Base-by-base conservation (phyloP, 2,797 vertebrate species). In the Anguilla anguilla region DNA sequence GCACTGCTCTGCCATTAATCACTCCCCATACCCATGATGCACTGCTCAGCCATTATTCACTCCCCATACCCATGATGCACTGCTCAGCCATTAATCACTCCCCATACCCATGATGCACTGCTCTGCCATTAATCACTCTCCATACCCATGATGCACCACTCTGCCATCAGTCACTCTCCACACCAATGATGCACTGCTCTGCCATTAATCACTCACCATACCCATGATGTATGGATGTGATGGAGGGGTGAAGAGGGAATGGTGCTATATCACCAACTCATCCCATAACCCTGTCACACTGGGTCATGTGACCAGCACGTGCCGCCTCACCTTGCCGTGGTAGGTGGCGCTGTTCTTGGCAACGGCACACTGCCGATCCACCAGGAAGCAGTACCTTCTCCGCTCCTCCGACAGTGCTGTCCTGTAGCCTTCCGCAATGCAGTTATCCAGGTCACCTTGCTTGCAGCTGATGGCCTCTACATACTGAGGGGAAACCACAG, bases 401-500 rank as follows among this genome's bases (percentile, higher is more conserved):
- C 98, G 95, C 92, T 99, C 99, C 94, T 99, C 99, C 0, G 98
- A 99, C 89, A 99, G 96, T 0, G 98, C 98, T 0, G 97, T 98
- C 95, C 98, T 98, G 91, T 98, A 99, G 89, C 99, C 97, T 0
- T 98, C 98, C 0, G 97, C 98, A 49, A 99, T 97, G 9, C 97
- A 98, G 93, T 92, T 97, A 89, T 99, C 98, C 94, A 99, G 94
- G 90, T 99, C 98, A 0, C 97, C 96, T 94, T 99, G 98, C 95
- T 99, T 99, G 94, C 93, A 98, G 95, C 97, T 96, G 94, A 99
- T 99, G 89, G 98, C 97, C 86, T 99, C 99, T 31, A 99, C 98
- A 90, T 97, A 99, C 98, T 99, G 89, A 87, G 67, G 84, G 43
- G n/a, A 55, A 25, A 57, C 61, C 61, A 61, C 17, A 61, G 51